Percentiles rank a stretch among this genome's conserved stretches.
These are phyloP conservation scores for Manis pentadactyla DNA, from an alignment of 2,797 vertebrate genomes.

Conservation along the genomic window DNA sequence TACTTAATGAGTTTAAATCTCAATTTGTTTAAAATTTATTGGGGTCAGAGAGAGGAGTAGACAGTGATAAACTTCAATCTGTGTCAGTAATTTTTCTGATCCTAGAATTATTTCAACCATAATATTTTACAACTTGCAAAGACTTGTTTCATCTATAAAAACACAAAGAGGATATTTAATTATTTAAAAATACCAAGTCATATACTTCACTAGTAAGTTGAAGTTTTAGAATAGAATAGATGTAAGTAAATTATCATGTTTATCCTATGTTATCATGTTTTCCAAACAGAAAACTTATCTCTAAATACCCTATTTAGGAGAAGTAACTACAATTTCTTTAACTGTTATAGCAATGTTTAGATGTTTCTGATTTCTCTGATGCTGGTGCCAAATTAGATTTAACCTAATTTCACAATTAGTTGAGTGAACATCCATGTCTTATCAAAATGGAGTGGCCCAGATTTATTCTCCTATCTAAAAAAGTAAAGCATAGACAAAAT, in stretches of 20 bases:
- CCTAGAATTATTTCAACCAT: background rate
- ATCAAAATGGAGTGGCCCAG: background rate
- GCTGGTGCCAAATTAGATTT: background rate
- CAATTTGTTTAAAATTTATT: background rate
- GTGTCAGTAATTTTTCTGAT: background rate
- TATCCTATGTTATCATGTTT: background rate
- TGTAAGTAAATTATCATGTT: background rate
- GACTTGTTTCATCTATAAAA: background rate
- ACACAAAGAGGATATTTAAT: background rate
- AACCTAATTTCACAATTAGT: background rate
- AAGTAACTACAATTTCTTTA: background rate
- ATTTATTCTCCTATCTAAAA: background rate
- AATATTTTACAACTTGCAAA: background rate
- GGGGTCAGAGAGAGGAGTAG: background rate
- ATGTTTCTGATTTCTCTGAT: background rate
- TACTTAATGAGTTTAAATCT: background rate
- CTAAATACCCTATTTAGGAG: background rate
- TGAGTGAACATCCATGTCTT: background rate
- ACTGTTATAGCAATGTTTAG: background rate
- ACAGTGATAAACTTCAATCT: background rate
- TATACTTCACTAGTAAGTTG: background rate
- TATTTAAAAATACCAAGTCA: background rate
- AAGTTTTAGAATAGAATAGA: background rate
- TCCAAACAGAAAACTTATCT: background rate
- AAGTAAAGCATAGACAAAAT: background rate